Evolutionary conservation across 2,888 invertebrate genomes (phyloP), one percentile per base, ranked within the genome.

Genomic region (Dusona sp.): DNA sequence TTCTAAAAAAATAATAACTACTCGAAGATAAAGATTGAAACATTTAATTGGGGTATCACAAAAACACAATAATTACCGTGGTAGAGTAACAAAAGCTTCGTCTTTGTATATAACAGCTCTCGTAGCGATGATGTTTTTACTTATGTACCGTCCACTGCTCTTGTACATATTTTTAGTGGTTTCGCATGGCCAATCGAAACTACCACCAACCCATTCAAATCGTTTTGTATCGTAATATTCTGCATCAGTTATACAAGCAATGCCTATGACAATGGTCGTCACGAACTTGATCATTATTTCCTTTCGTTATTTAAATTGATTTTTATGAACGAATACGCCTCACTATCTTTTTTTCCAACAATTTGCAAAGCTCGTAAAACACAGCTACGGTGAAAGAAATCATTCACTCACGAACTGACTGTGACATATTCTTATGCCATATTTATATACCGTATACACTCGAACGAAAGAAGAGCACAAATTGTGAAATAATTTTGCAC

Each of bases 81-180:
- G 96, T 75, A 96, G 89, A 1, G 95, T 95, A 1, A 96, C 94
- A 90, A 95, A 95, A 0, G 95, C 96, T 45, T 95, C 94, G 86
- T 96, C 96, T 68, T 95, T 95, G 91, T 94, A 95, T 88, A 96
- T 94, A 88, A 96, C 96, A n/a, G 95, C 95, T 57, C 96, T 94
- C 3, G 96, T 96, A 3, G 95, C 95, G 84, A 96, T 96, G 54
- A 96, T 94, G 91, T 96, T 96, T 87, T 95, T 95, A 72, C 95
- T 94, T 65, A 95, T 94, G 94, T 95, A 96, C 57, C 95, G 94
- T 2, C 96, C 96, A 1, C 95, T 95, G 70, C 94, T 95, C 73
- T 95, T 94, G 92, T 95, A 96, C 90, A 96, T 95, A 90, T 94
- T 95, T 91, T 95, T 95, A 25, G 96, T 96, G 67, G 95, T 95